These are phyloP conservation scores for Cephus pygmeus DNA, from an alignment of 2,888 invertebrate species.

Conservation along the genomic window DNA sequence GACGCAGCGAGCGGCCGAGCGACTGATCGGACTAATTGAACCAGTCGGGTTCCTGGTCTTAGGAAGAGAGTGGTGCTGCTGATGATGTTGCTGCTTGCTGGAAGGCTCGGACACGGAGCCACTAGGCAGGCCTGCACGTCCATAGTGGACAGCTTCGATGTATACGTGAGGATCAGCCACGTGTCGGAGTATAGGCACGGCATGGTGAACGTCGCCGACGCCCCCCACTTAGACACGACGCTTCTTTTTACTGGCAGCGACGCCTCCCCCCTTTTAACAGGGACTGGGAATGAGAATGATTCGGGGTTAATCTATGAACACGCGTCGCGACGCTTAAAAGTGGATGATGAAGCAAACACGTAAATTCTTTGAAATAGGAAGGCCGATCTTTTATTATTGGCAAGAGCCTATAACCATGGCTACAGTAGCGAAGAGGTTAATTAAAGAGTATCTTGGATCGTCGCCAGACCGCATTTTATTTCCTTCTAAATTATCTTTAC, in stretches of 20 bases:
- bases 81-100: not conserved
- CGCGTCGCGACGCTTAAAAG: not conserved
- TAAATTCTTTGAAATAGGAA: not conserved
- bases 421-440: not conserved
- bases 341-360: not conserved
- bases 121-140: not conserved
- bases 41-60: not conserved
- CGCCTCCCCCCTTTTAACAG: not conserved
- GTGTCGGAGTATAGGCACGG: not conserved
- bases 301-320: not conserved
- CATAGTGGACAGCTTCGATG: not conserved
- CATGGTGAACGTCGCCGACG: not conserved
- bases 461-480: not conserved
- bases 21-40: conserved; percentile 7
- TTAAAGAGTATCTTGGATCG: not conserved
- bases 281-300: not conserved
- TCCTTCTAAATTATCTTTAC: not conserved
- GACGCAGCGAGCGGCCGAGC: not conserved
- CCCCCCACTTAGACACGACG: not conserved
- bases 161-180: not conserved
- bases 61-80: not conserved
- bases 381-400: not conserved
- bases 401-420: not conserved
- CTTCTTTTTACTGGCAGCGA: not conserved
- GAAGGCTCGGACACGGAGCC: not conserved